These are phyloP conservation scores for Oncopodura yosiiana DNA, from an alignment of 1,140 invertebrate species.

Conservation along the genomic window DNA sequence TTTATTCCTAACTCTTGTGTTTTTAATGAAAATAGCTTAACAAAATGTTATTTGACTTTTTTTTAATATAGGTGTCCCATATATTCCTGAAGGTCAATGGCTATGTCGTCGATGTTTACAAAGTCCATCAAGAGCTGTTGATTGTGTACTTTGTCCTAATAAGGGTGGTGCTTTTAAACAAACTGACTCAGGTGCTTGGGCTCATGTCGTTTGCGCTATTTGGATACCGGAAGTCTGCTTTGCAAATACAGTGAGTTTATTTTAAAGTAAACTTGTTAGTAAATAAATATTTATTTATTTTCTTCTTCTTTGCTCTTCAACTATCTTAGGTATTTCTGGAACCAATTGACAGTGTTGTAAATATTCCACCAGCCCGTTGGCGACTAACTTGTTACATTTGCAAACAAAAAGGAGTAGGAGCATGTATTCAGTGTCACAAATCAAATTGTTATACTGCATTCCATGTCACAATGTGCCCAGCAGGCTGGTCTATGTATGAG, in stretches of 20 bases:
- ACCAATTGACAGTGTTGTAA: constrained; percentile 91
- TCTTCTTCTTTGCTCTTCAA: background rate
- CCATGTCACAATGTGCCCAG: constrained; percentile 96
- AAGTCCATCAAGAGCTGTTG: constrained; percentile 87
- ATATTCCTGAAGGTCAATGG: constrained; percentile 99
- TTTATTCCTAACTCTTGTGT: too few species aligned
- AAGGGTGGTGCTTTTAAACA: constrained; percentile 98
- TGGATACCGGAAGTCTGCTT: constrained; percentile 99
- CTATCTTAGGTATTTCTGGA: constrained; percentile 68
- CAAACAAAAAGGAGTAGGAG: constrained; percentile 83
- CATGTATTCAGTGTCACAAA: constrained; percentile 96
- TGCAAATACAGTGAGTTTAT: constrained; percentile 67
- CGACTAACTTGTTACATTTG: constrained; percentile 93
- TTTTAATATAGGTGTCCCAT: too few species aligned
- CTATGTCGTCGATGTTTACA: constrained; percentile 87
- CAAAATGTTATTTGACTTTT: too few species aligned
- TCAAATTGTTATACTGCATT: constrained; percentile 94
- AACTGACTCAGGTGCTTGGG: constrained; percentile 91
- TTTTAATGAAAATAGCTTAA: too few species aligned
- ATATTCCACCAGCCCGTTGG: constrained; percentile 89
- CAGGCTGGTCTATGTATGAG: constrained; percentile 91
- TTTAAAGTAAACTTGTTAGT: background rate
- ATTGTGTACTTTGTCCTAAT: constrained; percentile 95
- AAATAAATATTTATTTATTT: background rate
- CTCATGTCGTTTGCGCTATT: constrained; percentile 94